Conservation (phyloP, 2,797 vertebrate species). For the Sebastes miniatus region DNA sequence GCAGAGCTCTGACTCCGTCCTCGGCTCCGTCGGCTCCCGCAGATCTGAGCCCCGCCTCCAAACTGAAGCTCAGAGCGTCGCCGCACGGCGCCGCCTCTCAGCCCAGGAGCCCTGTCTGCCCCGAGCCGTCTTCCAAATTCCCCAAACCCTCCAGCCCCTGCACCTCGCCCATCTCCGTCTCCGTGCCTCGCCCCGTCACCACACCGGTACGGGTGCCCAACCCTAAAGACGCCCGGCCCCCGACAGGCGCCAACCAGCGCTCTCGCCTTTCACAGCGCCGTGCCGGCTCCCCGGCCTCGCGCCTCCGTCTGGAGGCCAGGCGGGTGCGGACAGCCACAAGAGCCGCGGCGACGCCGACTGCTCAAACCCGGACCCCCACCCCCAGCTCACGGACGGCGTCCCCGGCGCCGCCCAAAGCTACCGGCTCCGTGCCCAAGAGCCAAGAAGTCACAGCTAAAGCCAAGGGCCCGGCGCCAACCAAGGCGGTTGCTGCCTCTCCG, state of each 20-base stretch:
- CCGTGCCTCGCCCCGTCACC: conserved; percentile 57
- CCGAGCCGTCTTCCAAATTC: conserved; percentile 79
- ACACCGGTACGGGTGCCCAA: conserved; percentile 7
- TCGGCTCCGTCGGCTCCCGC: conserved; percentile 3
- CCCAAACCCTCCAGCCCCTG: conserved; percentile 68
- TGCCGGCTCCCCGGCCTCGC: conserved; percentile 71
- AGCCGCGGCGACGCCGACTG: background rate
- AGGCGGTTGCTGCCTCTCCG: conserved; percentile 3
- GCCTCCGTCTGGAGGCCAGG: conserved; percentile 69
- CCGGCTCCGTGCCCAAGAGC: conserved; percentile 23
- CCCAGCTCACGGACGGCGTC: conserved; percentile 49
- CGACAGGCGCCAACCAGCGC: conserved; percentile 47
- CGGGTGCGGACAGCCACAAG: conserved; percentile 28
- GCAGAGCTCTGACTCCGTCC: conserved; percentile 57
- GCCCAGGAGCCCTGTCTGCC: conserved; percentile 80
- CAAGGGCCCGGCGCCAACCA: conserved; percentile 37
- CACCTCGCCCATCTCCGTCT: conserved; percentile 33
- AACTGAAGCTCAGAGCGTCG: conserved; percentile 60
- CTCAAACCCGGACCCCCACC: conserved; percentile 28
- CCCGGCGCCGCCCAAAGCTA: conserved; percentile 24
- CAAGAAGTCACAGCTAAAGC: conserved; percentile 52
- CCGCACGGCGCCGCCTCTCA: conserved; percentile 49
- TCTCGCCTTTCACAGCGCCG: conserved; percentile 70
- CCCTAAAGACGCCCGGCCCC: conserved; percentile 59
- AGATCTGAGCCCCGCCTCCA: conserved; percentile 29